phyloP scores from a whole-genome alignment of 2,113 vertebrate species.

The Tenebrosternarchus preto region DNA sequence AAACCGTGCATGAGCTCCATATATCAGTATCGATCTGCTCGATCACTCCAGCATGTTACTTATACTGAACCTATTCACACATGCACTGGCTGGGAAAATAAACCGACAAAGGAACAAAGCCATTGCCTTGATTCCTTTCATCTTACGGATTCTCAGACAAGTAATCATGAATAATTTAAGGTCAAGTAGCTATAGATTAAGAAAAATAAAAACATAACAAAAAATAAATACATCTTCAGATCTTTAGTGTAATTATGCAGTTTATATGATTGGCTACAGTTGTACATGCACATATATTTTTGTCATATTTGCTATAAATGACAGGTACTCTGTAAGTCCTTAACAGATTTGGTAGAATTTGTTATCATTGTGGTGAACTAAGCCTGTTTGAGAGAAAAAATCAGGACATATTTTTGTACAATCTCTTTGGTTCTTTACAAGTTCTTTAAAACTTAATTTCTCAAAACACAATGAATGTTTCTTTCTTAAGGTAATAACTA shows the following conservation, averaged over 20 bases:
- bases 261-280: slow-evolving; percentile 74
- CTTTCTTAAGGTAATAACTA: background rate
- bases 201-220: slow-evolving; percentile 70
- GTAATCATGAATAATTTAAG: slow-evolving; percentile 61
- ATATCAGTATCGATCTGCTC: background rate
- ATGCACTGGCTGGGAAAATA: background rate
- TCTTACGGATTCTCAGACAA: slow-evolving; percentile 44
- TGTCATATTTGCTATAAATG: slow-evolving; percentile 50
- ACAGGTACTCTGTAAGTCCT: slow-evolving; percentile 67
- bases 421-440: background rate
- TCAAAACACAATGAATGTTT: background rate
- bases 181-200: slow-evolving; percentile 55
- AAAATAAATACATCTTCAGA: slow-evolving; percentile 79
- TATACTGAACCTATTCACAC: background rate
- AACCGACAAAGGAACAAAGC: slow-evolving; percentile 31
- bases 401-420: background rate
- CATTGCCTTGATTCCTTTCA: slow-evolving; percentile 37
- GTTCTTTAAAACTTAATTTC: background rate
- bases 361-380: background rate
- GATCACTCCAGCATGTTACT: background rate
- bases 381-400: background rate
- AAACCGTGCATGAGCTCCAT: too few species aligned
- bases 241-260: slow-evolving; percentile 69
- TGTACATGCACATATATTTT: slow-evolving; percentile 70
- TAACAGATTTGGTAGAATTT: slow-evolving; percentile 20